phyloP scores from a whole-genome alignment of 2,888 invertebrate species.

The Meiosimyza platycephala region DNA sequence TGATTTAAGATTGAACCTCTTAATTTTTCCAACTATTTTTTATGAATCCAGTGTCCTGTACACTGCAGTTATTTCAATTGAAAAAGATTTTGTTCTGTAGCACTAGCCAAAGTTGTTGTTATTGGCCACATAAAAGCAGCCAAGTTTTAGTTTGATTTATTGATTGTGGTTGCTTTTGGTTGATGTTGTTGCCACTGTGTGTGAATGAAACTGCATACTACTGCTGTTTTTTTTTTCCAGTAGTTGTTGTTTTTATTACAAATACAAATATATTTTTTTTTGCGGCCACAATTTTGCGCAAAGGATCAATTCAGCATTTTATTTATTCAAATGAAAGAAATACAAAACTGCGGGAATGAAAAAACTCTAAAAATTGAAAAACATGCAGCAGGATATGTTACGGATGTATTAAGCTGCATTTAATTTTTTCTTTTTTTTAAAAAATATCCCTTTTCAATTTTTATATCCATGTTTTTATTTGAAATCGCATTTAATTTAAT shows the following conservation, averaged over 20 bases:
- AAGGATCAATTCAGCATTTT: conserved; percentile 14
- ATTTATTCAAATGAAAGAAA: conserved; percentile 4
- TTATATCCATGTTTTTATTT: not conserved
- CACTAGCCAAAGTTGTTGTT: not conserved
- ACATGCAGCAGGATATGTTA: conserved; percentile 7
- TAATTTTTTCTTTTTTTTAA: not conserved
- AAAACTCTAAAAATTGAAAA: not conserved
- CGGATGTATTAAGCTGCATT: not conserved
- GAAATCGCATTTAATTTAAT: not conserved
- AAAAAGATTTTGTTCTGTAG: conserved; percentile 10
- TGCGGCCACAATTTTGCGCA: conserved; percentile 1
- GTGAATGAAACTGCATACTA: not conserved
- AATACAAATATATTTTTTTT: not conserved
- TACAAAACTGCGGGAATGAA: not conserved
- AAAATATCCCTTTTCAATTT: not conserved
- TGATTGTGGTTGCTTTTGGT: conserved; percentile 16
- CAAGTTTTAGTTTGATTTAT: conserved; percentile 17
- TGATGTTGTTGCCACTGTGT: not conserved
- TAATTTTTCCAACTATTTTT: too few species aligned
- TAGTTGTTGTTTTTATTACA: too few species aligned
- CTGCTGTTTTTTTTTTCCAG: too few species aligned
- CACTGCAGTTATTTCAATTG: not conserved
- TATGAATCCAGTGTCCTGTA: too few species aligned
- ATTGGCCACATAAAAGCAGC: conserved; percentile 11
- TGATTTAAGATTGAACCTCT: too few species aligned